Base-by-base conservation (phyloP, 2,888 invertebrate species). In the Drosophila quinaria region DNA sequence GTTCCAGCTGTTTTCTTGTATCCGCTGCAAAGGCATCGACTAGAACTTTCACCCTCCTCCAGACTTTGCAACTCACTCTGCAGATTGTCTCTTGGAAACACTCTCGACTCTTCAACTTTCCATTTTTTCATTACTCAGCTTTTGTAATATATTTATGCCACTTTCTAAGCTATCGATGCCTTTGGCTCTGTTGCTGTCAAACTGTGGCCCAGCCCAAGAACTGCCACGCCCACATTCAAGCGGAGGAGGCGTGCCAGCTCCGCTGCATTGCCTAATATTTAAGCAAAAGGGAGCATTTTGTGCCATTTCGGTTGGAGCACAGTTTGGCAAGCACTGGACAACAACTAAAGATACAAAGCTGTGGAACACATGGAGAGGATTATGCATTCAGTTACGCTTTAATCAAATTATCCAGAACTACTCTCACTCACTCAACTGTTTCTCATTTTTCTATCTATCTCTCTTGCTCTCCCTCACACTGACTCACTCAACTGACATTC, bases 101-200 rank as follows among this genome's bases (percentile, higher is more conserved):
- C 29, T 47, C 42, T 46, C 55, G 46, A 25, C 44, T 31, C 60
- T 56, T 25, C 51, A 55, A 62, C 55, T 82, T 61, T 66, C 49
- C 19, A 29, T 60, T 59, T 78, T 10, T 78, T 11, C 63, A 29
- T 35, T 47, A 17, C 75, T 80, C 55, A 44, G 66, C 91, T 91
- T 90, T 91, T 91, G 91, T 91, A 91, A 89, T 89, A 91, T 90
- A 90, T 91, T 84, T 91, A 70, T 78, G 71, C 74, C 70, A 51
- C 69, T 50, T 39, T 54, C 6, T 42, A 10, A 31, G 19, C 74
- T 67, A 35, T 35, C 10, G 47, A 69, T 79, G 83, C 56, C 77
- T 69, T 47, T 54, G 25, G 46, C 39, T 11, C 15, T 22, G 54
- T 41, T 25, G 5, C 17, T 60, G 52, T 22, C 52, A 63, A 64